A percentile compares a stretch with the other conserved stretches of the same genome.
Evolutionary conservation across 1,140 invertebrate genomes (phyloP).

Genomic region (Diprion similis): DNA sequence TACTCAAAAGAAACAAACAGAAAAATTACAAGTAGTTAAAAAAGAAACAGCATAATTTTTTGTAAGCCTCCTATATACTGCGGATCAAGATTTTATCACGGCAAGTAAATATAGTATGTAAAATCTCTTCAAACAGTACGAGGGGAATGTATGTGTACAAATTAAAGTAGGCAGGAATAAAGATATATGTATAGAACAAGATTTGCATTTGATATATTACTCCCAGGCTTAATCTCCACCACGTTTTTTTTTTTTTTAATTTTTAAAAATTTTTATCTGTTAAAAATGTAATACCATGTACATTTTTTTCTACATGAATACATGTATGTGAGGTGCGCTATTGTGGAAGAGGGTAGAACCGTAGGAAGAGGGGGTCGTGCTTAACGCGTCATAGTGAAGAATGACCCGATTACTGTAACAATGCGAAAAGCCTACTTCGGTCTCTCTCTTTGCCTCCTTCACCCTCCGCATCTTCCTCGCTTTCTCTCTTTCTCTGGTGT

Average conservation of each 20-base stretch:
- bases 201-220: neutral
- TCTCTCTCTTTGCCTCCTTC: neutral
- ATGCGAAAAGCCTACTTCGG: slow-evolving; percentile 2
- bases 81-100: too few relatives aligned
- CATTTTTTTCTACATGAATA: neutral
- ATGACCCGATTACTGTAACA: slow-evolving; percentile 2
- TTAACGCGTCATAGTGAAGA: slow-evolving; percentile 5
- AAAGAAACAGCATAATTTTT: too few relatives aligned
- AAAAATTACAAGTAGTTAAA: too few relatives aligned
- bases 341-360: neutral
- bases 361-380: neutral
- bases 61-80: too few relatives aligned
- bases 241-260: neutral
- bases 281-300: neutral
- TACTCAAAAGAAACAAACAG: too few relatives aligned
- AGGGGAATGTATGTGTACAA: too few relatives aligned
- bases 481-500: neutral
- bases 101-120: too few relatives aligned
- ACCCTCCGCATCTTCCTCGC: neutral
- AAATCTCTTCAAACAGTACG: too few relatives aligned
- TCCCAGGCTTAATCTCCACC: neutral
- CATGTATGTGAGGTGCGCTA: neutral
- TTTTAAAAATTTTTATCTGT: neutral
- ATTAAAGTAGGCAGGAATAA: neutral
- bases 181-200: neutral